Conservation (phyloP, 2,888 invertebrate species). For the Octodonta nipae region DNA sequence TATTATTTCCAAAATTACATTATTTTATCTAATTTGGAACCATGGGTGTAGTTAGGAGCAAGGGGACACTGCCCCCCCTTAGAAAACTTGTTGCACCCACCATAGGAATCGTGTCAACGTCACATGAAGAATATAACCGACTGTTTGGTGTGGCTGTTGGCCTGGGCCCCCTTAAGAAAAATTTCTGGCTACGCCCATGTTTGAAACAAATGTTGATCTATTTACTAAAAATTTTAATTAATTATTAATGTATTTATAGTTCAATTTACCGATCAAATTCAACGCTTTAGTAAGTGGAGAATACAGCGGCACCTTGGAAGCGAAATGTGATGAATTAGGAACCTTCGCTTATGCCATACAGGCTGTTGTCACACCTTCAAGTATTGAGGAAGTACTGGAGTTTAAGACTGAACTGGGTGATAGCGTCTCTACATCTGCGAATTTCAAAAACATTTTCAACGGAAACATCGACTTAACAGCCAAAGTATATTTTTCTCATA, state of each 20-base stretch:
- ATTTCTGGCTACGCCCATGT: too few species aligned
- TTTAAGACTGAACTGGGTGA: neutral
- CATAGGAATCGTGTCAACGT: too few species aligned
- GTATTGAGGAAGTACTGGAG: neutral
- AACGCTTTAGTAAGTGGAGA: neutral
- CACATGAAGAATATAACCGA: too few species aligned
- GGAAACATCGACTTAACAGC: neutral
- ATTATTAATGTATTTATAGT: neutral
- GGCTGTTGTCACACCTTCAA: neutral
- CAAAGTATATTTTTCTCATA: neutral
- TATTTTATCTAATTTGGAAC: too few species aligned
- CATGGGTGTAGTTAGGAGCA: too few species aligned
- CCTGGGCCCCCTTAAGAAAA: too few species aligned
- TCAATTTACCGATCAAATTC: neutral
- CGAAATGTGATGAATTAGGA: neutral
- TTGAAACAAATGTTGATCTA: neutral
- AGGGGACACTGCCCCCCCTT: too few species aligned
- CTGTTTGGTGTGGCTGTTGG: too few species aligned
- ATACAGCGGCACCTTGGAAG: neutral
- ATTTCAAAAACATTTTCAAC: neutral
- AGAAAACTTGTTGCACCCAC: too few species aligned
- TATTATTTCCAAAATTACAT: neutral
- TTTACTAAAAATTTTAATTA: slow-evolving; percentile 1
- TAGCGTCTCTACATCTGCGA: neutral
- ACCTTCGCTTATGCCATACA: neutral